Base-by-base conservation (phyloP, 2,888 invertebrate species). In the Holacanthella duospinosa region DNA sequence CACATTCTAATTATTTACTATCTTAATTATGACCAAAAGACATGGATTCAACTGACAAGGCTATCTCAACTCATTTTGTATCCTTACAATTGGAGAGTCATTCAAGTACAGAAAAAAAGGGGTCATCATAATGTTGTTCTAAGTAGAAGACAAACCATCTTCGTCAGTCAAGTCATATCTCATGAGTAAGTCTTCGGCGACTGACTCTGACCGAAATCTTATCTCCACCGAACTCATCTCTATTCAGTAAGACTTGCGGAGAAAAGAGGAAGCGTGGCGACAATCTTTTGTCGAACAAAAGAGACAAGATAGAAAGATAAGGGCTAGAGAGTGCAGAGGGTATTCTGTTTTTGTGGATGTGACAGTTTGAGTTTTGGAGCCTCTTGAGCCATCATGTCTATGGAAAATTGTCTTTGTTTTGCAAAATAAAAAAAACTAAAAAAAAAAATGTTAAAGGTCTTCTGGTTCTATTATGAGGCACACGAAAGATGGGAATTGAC, bases 201-300 rank as follows among this genome's bases (percentile, higher is more conserved):
- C 36, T 36, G 9, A 9, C 36, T 16, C 36, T 36, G 9, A 6
- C 36, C 36, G 36, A 36, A 36, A 36, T 36, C 36, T 36, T 36
- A 36, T 36, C 36, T 36, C 36, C 36, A 36, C 36, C 36, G 36
- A 48, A 48, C 48, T 48, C 48, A 48, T 48, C 21, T 48, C 48
- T 48, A 48, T 48, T 48, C 48, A 48, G 21, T 4, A 21, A 48
- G 48, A 48, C 48, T 48, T 48, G 48, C 12, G 48, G 21, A 48
- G 48, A 48, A 48, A 48, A 48, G 48, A 48, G 48, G 48, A 48
- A 48, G 48, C 48, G 48, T 48, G 48, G 48, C 48, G 48, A 48
- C 48, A 48, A 48, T 48, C 48, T 48, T 48, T 48, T 48, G 6
- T 21, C n/a, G 48, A 48, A 48, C 48, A 48, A 48, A 48, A 48